These are phyloP conservation scores for Diplogasteroides magnus DNA, from an alignment of 1,140 invertebrate species.

Conservation along the genomic window DNA sequence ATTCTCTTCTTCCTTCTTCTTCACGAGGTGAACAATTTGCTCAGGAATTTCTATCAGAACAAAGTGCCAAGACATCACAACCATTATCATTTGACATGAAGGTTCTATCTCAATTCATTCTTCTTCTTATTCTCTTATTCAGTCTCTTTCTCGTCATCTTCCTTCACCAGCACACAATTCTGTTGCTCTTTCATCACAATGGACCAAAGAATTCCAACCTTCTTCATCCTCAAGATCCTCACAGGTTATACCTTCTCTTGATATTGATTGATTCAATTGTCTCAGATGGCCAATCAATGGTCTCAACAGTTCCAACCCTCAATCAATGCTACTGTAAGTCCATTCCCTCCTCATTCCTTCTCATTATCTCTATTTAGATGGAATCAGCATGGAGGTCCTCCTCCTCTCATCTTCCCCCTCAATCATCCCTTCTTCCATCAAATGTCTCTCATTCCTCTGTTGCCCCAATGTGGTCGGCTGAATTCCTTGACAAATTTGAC, in stretches of 20 bases:
- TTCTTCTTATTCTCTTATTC: background rate
- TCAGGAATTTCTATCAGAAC: slow-evolving; percentile 21
- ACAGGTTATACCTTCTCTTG: background rate
- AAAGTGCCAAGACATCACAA: slow-evolving; percentile 3
- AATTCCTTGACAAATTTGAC: slow-evolving; percentile 22
- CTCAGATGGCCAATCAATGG: slow-evolving; percentile 21
- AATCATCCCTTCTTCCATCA: background rate
- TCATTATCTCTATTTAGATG: background rate
- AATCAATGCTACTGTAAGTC: too few relatives aligned
- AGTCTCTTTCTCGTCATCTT: slow-evolving; percentile 8
- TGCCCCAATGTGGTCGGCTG: slow-evolving; percentile 24
- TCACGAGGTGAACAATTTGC: slow-evolving; percentile 30
- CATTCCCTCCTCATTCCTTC: too few relatives aligned
- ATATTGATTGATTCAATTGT: background rate
- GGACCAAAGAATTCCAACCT: slow-evolving; percentile 7
- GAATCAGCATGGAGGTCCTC: slow-evolving; percentile 16
- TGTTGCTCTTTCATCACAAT: background rate
- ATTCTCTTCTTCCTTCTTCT: slow-evolving; percentile 21
- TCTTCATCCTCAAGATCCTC: slow-evolving; percentile 7
- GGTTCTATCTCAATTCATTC: too few relatives aligned
- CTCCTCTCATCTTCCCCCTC: background rate
- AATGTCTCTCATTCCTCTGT: background rate
- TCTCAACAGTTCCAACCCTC: slow-evolving; percentile 1
- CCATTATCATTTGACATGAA: slow-evolving; percentile 12
- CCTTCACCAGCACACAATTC: background rate